Conservation (phyloP, 2,113 vertebrate genomes). For the Sarotherodon lohbergeri region DNA sequence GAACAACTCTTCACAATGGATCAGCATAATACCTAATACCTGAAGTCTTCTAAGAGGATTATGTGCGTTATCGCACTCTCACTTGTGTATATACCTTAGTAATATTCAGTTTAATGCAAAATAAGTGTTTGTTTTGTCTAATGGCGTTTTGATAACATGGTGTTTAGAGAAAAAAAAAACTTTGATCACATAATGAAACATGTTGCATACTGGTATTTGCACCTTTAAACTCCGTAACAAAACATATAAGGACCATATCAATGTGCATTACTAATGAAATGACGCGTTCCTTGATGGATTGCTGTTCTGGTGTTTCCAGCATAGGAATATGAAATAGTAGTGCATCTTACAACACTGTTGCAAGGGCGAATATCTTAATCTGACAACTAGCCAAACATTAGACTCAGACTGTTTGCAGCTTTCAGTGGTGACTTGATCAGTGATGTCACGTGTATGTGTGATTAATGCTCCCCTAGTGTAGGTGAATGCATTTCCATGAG, state of each 20-base stretch:
- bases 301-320: neutral
- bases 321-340: neutral
- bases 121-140: neutral
- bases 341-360: neutral
- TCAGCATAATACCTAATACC: slow-evolving; percentile 87
- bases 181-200: neutral
- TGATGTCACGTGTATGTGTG: neutral
- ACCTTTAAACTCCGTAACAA: neutral
- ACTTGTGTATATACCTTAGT: slow-evolving; percentile 14
- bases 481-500: neutral
- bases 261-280: neutral
- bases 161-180: neutral
- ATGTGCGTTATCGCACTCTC: slow-evolving; percentile 68
- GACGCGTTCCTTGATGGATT: neutral
- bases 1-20: slow-evolving; percentile 78
- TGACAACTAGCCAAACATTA: neutral
- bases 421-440: neutral
- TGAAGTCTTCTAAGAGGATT: slow-evolving; percentile 88
- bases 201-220: neutral
- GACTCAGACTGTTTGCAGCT: neutral
- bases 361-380: neutral
- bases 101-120: neutral
- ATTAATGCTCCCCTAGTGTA: neutral
- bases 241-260: neutral
- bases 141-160: neutral